Evolutionary conservation across 2,113 vertebrate species (phyloP), one percentile per base, ranked within the genome.

Genomic region (Colius striatus): DNA sequence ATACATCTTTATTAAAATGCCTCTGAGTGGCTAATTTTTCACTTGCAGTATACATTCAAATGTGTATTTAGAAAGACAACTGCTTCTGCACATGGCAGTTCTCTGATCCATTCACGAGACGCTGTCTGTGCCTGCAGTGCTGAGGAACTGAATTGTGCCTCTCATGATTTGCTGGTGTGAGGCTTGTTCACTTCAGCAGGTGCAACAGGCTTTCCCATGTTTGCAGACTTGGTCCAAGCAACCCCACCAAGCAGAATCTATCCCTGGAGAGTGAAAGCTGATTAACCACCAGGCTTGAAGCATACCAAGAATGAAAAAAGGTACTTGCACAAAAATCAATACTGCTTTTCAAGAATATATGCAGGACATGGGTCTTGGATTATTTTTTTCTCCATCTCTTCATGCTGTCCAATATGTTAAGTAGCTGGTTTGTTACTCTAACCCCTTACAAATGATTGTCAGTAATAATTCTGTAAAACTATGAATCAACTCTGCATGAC

Each of bases 401-500:
- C 76, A 41, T 83, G 32, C 77, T 50, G 36, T 90, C 93, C 55
- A 61, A 8, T 78, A 75, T 50, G 80, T 89, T 43, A 94, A 95
- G 77, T 62, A 91, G 87, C 95, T 70, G 72, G 89, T 95, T 94
- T 94, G 36, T 57, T 54, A 84, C 86, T 84, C 92, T 97, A 76
- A 90, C 88, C 75, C 93, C 95, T 95, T 95, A 76, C 96, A 97
- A 95, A 96, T 89, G 95, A 85, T 97, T 96, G 96, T 96, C 76
- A 92, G 97, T 96, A 95, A 97, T 97, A 97, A 97, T 97, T 98
- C 96, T 97, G 79, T 96, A 96, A 97, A 96, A 97, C 96, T 95
- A 91, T 98, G 97, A 98, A 98, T 98, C 97, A 97, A 97, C 97
- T 97, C 97, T 98, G 97, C 94, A 95, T 97, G 96, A 96, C 96